Conservation (phyloP, 2,888 invertebrate species). For the Diarsia mendica region DNA sequence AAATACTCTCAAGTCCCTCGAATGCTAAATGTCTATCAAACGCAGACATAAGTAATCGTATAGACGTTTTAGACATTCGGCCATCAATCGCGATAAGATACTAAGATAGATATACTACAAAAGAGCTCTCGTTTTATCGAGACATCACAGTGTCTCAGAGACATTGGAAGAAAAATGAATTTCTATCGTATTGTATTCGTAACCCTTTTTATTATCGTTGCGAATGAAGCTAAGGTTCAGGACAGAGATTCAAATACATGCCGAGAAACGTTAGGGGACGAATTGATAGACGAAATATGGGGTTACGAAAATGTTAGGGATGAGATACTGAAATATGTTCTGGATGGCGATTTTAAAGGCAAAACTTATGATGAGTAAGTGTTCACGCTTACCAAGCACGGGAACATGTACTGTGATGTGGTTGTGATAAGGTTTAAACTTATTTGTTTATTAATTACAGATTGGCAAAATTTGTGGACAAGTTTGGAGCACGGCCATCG, state of each 20-base stretch:
- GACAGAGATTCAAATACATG: conserved; percentile 76
- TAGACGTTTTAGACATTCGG: conserved; percentile 67
- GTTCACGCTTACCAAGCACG: background rate
- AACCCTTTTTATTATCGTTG: conserved; percentile 70
- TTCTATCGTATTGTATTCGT: conserved; percentile 67
- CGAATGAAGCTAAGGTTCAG: conserved; percentile 75
- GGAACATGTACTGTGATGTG: background rate
- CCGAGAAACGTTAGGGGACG: conserved; percentile 80
- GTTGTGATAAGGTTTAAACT: background rate
- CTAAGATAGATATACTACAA: conserved; percentile 65
- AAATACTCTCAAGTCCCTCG: conserved; percentile 55
- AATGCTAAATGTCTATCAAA: conserved; percentile 70
- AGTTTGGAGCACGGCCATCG: conserved; percentile 91
- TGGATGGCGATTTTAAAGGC: conserved; percentile 89
- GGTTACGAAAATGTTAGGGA: conserved; percentile 88
- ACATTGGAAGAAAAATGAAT: conserved; percentile 74
- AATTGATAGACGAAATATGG: conserved; percentile 90
- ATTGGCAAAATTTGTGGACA: conserved; percentile 86
- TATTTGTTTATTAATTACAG: conserved; percentile 68
- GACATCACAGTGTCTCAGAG: conserved; percentile 70
- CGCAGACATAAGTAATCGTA: conserved; percentile 61
- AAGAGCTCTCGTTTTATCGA: conserved; percentile 62
- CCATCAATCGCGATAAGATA: conserved; percentile 71
- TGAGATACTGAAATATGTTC: conserved; percentile 88
- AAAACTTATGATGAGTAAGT: conserved; percentile 90